Percentiles rank a stretch among this genome's conserved stretches.
Conservation (phyloP, 2,888 invertebrate genomes). For the Tortricodes alternella region DNA sequence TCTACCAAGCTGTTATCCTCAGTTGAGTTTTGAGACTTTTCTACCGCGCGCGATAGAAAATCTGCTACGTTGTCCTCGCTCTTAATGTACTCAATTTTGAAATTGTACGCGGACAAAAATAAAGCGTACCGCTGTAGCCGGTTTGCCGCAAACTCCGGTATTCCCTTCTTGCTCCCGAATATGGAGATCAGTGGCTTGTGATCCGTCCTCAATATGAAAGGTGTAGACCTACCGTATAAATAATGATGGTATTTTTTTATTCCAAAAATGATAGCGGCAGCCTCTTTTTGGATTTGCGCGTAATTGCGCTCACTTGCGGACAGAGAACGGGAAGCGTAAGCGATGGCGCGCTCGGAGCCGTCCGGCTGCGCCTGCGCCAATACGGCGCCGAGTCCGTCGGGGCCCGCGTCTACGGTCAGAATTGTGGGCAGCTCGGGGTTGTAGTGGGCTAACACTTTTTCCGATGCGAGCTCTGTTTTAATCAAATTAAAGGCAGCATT, state of each 20-base stretch:
- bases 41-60: constrained; percentile 7
- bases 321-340: constrained; percentile 11
- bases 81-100: constrained; percentile 1
- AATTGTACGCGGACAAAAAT: background rate
- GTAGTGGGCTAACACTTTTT: constrained; percentile 16
- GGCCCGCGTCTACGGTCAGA: constrained; percentile 20
- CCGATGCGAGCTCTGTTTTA: constrained; percentile 11
- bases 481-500: constrained; percentile 5
- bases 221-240: too few species aligned
- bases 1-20: background rate
- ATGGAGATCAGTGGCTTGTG: constrained; percentile 14
- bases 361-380: constrained; percentile 13
- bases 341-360: constrained; percentile 14
- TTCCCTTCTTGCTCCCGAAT: constrained; percentile 3
- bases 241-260: too few species aligned
- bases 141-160: constrained; percentile 2
- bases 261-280: too few species aligned
- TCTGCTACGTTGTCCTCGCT: constrained; percentile 17
- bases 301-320: constrained; percentile 5
- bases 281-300: constrained; percentile 2
- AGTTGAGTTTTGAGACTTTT: background rate
- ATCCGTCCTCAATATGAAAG: constrained; percentile 18
- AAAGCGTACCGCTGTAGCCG: background rate
- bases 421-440: constrained; percentile 3
- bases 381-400: too few species aligned